phyloP scores from a whole-genome alignment of 2,888 invertebrate species.

The Bembecia ichneumoniformis region DNA sequence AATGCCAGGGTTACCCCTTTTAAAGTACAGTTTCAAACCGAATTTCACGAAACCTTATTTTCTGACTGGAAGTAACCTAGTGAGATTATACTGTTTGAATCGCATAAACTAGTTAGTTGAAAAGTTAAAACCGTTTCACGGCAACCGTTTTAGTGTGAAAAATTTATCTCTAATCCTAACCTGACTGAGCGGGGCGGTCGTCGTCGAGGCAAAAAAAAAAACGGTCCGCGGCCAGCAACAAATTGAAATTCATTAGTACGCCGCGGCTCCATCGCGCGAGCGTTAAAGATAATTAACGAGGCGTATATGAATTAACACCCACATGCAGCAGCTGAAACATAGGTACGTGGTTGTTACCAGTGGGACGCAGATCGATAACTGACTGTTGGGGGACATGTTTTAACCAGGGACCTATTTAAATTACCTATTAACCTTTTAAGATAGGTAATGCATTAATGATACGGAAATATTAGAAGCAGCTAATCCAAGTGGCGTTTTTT shows the following conservation, averaged over 20 bases:
- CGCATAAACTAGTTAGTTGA: neutral
- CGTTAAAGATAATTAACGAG: conserved; percentile 68
- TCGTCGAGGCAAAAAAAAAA: conserved; percentile 6
- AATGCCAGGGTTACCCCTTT: no score
- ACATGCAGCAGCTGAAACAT: conserved; percentile 15
- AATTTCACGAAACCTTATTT: no score
- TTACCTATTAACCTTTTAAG: no score
- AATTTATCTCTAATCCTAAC: conserved; percentile 16
- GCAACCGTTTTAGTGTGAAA: neutral
- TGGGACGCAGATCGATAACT: conserved; percentile 30
- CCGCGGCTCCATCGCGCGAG: conserved; percentile 43
- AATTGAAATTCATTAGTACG: conserved; percentile 68
- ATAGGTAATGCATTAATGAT: no score
- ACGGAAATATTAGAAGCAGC: no score
- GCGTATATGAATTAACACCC: conserved; percentile 63
- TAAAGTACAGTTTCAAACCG: no score
- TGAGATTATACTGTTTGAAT: no score
- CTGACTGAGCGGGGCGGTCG: conserved; percentile 16
- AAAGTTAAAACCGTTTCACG: neutral
- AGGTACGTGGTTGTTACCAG: conserved; percentile 5
- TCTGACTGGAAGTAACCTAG: no score
- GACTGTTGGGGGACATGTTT: conserved; percentile 1
- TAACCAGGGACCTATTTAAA: no score
- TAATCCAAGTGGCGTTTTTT: no score
- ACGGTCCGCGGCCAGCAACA: conserved; percentile 42